Evolutionary conservation across 2,888 invertebrate species (phyloP).

Genomic region (Platycheirus rosarum): DNA sequence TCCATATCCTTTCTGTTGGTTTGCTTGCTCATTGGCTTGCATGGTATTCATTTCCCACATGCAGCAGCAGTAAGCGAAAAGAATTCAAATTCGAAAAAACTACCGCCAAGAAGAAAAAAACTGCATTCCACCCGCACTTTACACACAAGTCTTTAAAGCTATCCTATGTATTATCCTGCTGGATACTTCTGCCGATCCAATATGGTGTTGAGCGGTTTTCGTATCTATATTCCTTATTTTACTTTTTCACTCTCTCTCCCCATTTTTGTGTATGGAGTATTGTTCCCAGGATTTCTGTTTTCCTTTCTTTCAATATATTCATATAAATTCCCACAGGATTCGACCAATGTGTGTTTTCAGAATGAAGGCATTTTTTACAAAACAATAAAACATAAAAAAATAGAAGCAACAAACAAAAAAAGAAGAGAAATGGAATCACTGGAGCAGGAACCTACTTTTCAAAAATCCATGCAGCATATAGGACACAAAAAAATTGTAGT

Average conservation of each 20-base stretch:
- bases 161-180: neutral
- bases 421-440: conserved; percentile 47
- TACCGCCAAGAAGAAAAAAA: conserved; percentile 45
- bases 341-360: conserved; percentile 27
- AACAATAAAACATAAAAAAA: neutral
- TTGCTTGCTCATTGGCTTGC: conserved; percentile 9
- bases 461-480: neutral
- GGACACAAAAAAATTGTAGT: conserved; percentile 5
- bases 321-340: conserved; percentile 45
- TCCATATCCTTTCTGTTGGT: neutral
- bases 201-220: conserved; percentile 21
- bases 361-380: conserved; percentile 23
- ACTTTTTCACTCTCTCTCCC: conserved; percentile 17
- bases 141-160: neutral
- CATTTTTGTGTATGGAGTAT: conserved; percentile 15
- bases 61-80: conserved; percentile 20
- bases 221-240: conserved; percentile 1
- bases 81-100: conserved; percentile 39
- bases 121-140: conserved; percentile 37
- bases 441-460: conserved; percentile 57
- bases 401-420: conserved; percentile 5
- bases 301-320: neutral
- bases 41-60: conserved; percentile 42
- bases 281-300: conserved; percentile 3
- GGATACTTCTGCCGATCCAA: neutral